Percentiles rank a stretch among this genome's conserved stretches.
Evolutionary conservation across 2,797 vertebrate species (phyloP).

Genomic region (Tapera naevia): DNA sequence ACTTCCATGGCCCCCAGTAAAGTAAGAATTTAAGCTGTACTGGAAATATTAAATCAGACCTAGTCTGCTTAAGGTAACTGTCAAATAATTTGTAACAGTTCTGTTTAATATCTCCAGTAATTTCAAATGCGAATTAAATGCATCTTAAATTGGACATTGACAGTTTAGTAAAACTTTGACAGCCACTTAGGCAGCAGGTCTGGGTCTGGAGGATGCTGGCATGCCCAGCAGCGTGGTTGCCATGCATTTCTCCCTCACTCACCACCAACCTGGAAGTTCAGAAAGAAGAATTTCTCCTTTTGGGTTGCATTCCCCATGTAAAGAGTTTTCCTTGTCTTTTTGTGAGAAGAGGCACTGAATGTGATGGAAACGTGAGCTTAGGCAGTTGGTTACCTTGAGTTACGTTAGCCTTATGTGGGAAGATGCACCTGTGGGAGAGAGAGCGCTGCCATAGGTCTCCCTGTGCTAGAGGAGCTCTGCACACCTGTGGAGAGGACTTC

Average conservation of each 20-base stretch:
- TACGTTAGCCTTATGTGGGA: neutral
- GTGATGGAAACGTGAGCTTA: neutral
- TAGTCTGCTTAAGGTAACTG: conserved; percentile 6
- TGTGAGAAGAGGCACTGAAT: neutral
- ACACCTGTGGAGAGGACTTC: neutral
- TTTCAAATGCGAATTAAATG: neutral
- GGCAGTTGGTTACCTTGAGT: neutral
- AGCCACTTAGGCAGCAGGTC: neutral
- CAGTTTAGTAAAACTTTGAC: neutral
- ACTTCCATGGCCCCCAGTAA: neutral
- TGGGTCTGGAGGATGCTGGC: neutral
- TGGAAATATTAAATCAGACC: conserved; percentile 1
- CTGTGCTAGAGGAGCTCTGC: neutral
- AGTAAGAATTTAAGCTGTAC: neutral
- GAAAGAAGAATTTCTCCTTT: neutral
- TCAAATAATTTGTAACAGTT: conserved; percentile 20
- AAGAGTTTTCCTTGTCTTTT: neutral
- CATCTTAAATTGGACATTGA: neutral
- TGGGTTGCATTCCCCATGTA: neutral
- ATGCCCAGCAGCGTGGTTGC: neutral
- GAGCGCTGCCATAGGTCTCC: fast-evolving
- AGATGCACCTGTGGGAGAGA: neutral
- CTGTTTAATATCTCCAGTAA: neutral
- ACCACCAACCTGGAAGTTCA: neutral
- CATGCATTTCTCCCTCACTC: neutral